Conservation (phyloP, 1,140 invertebrate species). For the Pogonomyrmex californicus region DNA sequence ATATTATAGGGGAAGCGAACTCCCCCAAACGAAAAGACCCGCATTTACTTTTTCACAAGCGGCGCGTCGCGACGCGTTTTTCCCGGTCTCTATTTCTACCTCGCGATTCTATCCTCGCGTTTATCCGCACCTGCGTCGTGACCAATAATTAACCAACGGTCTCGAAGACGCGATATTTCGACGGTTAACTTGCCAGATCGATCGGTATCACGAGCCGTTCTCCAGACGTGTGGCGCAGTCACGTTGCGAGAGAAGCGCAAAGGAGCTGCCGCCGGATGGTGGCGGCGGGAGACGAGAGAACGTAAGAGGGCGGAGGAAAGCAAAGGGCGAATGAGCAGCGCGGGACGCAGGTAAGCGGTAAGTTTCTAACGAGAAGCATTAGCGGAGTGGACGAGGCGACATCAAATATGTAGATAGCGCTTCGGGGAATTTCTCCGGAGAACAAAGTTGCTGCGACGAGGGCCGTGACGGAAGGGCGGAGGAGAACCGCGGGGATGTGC, state of each 20-base stretch:
- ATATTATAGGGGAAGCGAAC: background rate
- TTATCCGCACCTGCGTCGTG: background rate
- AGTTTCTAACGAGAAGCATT: conserved; percentile 82
- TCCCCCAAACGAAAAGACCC: background rate
- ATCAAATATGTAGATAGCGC: conserved; percentile 83
- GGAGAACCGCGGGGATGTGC: conserved; percentile 27
- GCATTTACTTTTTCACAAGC: background rate
- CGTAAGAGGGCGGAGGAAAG: conserved; percentile 21
- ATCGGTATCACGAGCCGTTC: conserved; percentile 24
- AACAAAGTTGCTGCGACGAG: conserved; percentile 77
- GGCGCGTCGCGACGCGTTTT: background rate
- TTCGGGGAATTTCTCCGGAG: conserved; percentile 80
- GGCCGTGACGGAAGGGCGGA: conserved; percentile 58
- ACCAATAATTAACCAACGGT: conserved; percentile 2
- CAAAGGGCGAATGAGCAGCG: conserved; percentile 60
- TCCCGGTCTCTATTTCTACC: background rate
- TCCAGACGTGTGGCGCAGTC: conserved; percentile 20
- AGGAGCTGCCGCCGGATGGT: conserved; percentile 24
- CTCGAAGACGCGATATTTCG: conserved; percentile 21
- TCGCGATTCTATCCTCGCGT: background rate
- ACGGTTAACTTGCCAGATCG: background rate
- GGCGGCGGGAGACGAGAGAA: background rate
- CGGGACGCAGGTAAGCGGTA: conserved; percentile 75
- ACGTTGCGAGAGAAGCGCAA: conserved; percentile 49
- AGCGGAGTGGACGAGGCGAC: conserved; percentile 80